Base-by-base conservation (phyloP, 2,113 vertebrate species). In the Ptyas mucosa region DNA sequence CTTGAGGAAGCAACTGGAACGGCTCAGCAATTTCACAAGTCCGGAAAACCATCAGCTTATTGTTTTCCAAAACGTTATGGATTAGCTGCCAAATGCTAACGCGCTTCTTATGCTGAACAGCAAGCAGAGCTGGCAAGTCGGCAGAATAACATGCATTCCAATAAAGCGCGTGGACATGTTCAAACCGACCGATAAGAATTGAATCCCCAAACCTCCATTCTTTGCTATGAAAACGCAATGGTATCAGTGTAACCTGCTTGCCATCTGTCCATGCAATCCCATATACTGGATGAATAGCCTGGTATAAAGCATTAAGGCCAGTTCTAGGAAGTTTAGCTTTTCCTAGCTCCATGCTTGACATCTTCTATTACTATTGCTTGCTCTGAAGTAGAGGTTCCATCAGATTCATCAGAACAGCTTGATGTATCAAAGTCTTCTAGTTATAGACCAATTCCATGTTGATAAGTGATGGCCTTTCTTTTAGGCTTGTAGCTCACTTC, bases 221-320 rank as follows among this genome's bases (percentile, higher is more conserved):
- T n/a, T 98, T 97, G 0, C 97, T 95, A 4, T 97, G 92, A 85
- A 98, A 97, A 93, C 96, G 97, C 53, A 99, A 94, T 0, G 98
- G 92, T 0, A 99, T 99, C 81, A 99, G 96, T 87, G 98, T 98
- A 89, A 99, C 98, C 94, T 99, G 99, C 89, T 97, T 98, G 91
- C 99, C 99, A 8, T 99, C 98, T 0, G 99, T 99, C 99, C 99
- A 99, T 8, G 98, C 98, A 18, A 99, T 98, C 91, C 99, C 99
- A 0, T 99, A 98, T 93, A 98, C 18, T 0, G 99, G 99, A 94
- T 99, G 99, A 89, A 99, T 95, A 52, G 99, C 99, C 96, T 99
- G 99, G 95, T 98, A 97, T 0, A 99, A 97, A 4, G 98, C 97
- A 89, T 99, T 99, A 95, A 99, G 97, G 34, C 99, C 99, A 0